Percentiles rank a stretch among this genome's conserved stretches.
Conservation (phyloP, 2,797 vertebrate genomes). For the Sebastes cheni region DNA sequence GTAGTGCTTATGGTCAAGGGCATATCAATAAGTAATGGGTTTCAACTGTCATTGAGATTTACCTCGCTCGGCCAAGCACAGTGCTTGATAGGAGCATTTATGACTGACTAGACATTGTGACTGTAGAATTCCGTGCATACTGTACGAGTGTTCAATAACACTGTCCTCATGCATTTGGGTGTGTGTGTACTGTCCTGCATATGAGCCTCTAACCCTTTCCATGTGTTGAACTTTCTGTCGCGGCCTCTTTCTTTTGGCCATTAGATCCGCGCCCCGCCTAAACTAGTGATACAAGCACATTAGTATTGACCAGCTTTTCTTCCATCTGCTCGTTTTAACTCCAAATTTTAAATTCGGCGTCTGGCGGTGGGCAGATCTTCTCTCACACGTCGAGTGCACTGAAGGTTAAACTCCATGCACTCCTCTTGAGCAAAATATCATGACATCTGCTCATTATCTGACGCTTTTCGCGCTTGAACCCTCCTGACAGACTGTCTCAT, state of each 20-base stretch:
- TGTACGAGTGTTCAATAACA: background rate
- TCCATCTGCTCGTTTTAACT: constrained; percentile 48
- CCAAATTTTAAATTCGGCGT: constrained; percentile 22
- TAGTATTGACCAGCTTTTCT: constrained; percentile 39
- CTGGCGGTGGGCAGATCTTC: constrained; percentile 27
- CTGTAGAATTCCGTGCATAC: background rate
- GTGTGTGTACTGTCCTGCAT: background rate
- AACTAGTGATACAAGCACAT: constrained; percentile 15
- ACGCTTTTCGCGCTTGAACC: constrained; percentile 54
- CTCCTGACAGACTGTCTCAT: constrained; percentile 71
- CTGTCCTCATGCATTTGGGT: background rate
- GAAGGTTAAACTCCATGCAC: constrained; percentile 65
- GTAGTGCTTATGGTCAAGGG: constrained; percentile 51
- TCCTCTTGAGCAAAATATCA: constrained; percentile 70
- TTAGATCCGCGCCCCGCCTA: background rate
- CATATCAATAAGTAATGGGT: constrained; percentile 66
- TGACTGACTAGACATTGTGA: background rate
- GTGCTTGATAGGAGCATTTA: constrained; percentile 2
- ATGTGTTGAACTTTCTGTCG: background rate
- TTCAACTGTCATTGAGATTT: constrained; percentile 43
- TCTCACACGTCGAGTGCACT: constrained; percentile 13
- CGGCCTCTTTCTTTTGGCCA: background rate
- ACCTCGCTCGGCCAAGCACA: constrained; percentile 18
- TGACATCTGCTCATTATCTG: constrained; percentile 80
- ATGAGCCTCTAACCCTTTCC: background rate